A percentile compares a stretch with the other conserved stretches of the same genome.
phyloP scores from a whole-genome alignment of 2,888 invertebrate genomes.

The Volucella bombylans region DNA sequence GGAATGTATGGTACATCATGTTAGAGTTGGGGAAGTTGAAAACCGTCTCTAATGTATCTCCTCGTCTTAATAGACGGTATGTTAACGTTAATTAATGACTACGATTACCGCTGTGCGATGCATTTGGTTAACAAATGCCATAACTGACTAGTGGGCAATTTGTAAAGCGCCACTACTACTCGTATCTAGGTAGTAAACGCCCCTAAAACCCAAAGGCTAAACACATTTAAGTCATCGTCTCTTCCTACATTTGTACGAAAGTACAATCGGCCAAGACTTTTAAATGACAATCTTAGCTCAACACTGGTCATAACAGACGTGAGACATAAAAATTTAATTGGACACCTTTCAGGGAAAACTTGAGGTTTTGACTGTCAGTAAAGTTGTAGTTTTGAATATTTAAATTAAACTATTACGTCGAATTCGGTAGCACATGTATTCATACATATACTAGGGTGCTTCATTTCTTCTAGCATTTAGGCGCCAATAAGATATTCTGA shows the following conservation, averaged over 20 bases:
- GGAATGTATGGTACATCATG: slow-evolving; percentile 26
- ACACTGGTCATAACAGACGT: not conserved
- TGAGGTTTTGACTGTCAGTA: too few species aligned
- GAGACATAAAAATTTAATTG: slow-evolving; percentile 9
- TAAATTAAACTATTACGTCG: too few species aligned
- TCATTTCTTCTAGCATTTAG: too few species aligned
- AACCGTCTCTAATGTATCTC: slow-evolving; percentile 4
- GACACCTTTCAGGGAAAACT: not conserved
- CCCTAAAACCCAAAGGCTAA: slow-evolving; percentile 2
- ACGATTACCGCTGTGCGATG: slow-evolving; percentile 14
- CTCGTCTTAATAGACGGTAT: slow-evolving; percentile 2
- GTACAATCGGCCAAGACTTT: not conserved
- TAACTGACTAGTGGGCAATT: slow-evolving; percentile 21
- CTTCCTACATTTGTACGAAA: not conserved
- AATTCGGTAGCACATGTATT: too few species aligned
- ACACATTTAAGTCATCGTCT: not conserved
- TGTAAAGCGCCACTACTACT: slow-evolving; percentile 38
- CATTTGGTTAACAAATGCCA: slow-evolving; percentile 31
- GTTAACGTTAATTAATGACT: slow-evolving; percentile 34
- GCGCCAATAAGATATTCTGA: too few species aligned
- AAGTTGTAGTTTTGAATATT: too few species aligned
- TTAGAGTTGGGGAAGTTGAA: slow-evolving; percentile 1
- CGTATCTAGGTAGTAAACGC: slow-evolving; percentile 1
- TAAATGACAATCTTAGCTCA: not conserved
- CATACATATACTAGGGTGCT: too few species aligned